Base-by-base conservation (phyloP, 2,113 vertebrate species). In the Cnemophilus loriae region DNA sequence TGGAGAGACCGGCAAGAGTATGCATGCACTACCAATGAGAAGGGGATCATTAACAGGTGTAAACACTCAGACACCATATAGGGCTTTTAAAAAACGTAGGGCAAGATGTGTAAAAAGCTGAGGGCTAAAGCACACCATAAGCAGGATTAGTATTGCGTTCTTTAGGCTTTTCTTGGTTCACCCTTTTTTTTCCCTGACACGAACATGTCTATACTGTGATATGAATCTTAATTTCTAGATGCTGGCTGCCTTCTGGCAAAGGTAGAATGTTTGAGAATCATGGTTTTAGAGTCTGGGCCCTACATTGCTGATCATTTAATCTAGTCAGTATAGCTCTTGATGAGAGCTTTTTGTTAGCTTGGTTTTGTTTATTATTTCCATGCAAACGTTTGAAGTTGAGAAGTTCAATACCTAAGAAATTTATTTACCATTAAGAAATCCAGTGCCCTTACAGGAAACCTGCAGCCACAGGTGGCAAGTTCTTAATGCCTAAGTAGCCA, bases 151-250 rank as follows among this genome's bases (percentile, higher is more conserved):
- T 68, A 42, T 23, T 71, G 10, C 0, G 0, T 33, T 59, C 23
- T 68, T 85, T 41, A 64, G 24, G 12, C 15, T 69, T 9, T 20
- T 35, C 15, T 57, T 68, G 4, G 8, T 41, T 49, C 35, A 21
- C 13, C 5, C 2, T 19, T 49, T 37, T 7, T 14, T 21, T 3
- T 2, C 4, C 11, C 6, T 57, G 26, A 22, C 11, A 61, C 1
- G 1, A 67, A 30, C 6, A 26, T 13, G 3, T 52, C 0, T 3
- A 10, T 52, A 49, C 7, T 57, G n/a, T 77, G 10, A 16, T 21
- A 59, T 22, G 7, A 42, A 39, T 35, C n/a, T n/a, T 85, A 15
- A 74, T 44, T 78, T 94, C 22, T 19, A 39, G 33, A 44, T 65
- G 12, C 19, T 63, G 23, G 4, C 26, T 78, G 55, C 37, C 8